Conservation (phyloP, 2,888 invertebrate species). For the Esperia sulphurella region DNA sequence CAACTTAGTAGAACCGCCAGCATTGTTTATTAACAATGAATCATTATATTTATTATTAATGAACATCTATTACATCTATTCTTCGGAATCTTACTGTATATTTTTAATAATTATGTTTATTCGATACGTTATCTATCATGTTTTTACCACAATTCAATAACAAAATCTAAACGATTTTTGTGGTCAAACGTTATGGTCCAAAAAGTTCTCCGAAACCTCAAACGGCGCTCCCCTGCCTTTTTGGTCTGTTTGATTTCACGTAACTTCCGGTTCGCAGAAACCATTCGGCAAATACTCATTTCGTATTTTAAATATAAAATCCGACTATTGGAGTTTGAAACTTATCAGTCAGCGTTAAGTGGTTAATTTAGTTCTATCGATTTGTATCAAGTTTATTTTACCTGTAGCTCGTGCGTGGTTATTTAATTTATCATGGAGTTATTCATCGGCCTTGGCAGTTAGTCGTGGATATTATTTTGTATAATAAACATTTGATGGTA, state of each 20-base stretch:
- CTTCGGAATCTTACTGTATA: too few species aligned
- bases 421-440: background rate
- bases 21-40: too few species aligned
- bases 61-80: too few species aligned
- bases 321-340: background rate
- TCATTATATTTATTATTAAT: too few species aligned
- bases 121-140: too few species aligned
- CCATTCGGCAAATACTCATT: background rate
- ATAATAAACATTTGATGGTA: background rate
- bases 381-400: background rate
- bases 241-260: conserved; percentile 17
- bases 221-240: conserved; percentile 9
- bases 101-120: too few species aligned
- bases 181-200: background rate
- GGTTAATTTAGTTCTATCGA: background rate
- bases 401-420: conserved; percentile 1
- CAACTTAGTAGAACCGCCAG: too few species aligned
- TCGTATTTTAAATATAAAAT: background rate
- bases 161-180: background rate
- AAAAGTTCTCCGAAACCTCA: conserved; percentile 24
- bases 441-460: conserved; percentile 4
- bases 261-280: conserved; percentile 31
- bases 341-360: background rate
- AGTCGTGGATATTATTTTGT: background rate
- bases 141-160: too few species aligned